Evolutionary conservation across 2,888 invertebrate genomes (phyloP).

Genomic region (Ryuthela nishihirai): DNA sequence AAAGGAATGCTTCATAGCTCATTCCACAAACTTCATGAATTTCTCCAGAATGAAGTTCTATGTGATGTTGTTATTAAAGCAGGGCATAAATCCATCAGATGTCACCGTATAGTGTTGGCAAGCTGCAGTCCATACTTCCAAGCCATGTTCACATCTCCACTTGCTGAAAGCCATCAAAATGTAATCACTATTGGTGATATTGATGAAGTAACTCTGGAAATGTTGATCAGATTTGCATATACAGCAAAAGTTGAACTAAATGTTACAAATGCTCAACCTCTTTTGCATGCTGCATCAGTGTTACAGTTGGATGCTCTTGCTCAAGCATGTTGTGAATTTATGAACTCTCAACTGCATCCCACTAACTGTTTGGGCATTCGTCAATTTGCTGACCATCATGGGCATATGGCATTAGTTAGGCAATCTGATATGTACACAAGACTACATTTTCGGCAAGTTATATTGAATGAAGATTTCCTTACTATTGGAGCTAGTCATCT

Average conservation of each 20-base stretch:
- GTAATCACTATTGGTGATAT: slow-evolving; percentile 46
- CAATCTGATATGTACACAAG: slow-evolving; percentile 48
- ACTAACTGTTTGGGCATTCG: slow-evolving; percentile 53
- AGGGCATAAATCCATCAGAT: slow-evolving; percentile 46
- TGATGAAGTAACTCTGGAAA: slow-evolving; percentile 49
- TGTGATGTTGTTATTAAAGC: slow-evolving; percentile 50
- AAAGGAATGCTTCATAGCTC: slow-evolving; percentile 21
- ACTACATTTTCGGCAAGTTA: slow-evolving; percentile 48
- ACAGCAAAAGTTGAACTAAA: slow-evolving; percentile 51
- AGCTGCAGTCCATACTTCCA: slow-evolving; percentile 53
- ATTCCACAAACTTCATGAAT: slow-evolving; percentile 44
- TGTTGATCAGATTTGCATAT: slow-evolving; percentile 53
- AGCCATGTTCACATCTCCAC: slow-evolving; percentile 53
- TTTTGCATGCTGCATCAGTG: slow-evolving; percentile 54
- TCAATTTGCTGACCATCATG: slow-evolving; percentile 53
- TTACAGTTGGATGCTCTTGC: slow-evolving; percentile 53
- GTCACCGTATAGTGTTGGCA: slow-evolving; percentile 53
- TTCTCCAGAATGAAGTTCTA: slow-evolving; percentile 46
- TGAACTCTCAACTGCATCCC: slow-evolving; percentile 51
- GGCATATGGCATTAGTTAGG: slow-evolving; percentile 47
- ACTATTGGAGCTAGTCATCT: slow-evolving; percentile 46
- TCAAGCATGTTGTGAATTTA: slow-evolving; percentile 52
- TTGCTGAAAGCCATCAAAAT: slow-evolving; percentile 49
- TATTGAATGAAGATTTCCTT: slow-evolving; percentile 47
- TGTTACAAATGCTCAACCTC: slow-evolving; percentile 51